Percentiles rank a stretch among this genome's conserved stretches.
Evolutionary conservation across 2,888 invertebrate genomes (phyloP).

Genomic region (Cacoxenus indagator): DNA sequence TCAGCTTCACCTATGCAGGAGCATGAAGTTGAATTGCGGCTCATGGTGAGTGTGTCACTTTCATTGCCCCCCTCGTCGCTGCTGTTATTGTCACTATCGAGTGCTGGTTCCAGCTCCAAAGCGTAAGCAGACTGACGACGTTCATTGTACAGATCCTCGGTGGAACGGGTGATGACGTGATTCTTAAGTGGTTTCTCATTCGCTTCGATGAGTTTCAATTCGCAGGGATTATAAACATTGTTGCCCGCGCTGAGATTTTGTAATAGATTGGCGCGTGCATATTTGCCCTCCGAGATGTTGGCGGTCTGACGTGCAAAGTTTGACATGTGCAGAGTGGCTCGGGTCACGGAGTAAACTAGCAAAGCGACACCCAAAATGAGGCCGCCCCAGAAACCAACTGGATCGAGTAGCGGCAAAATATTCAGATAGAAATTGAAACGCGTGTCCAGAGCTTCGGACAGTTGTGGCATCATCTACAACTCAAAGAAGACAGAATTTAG

Average conservation of each 20-base stretch:
- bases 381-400: constrained; percentile 65
- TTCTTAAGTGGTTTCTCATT: constrained; percentile 39
- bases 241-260: constrained; percentile 39
- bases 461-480: constrained; percentile 77
- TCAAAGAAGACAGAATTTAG: constrained; percentile 1
- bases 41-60: constrained; percentile 52
- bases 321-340: constrained; percentile 65
- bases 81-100: constrained; percentile 46
- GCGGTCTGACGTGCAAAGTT: constrained; percentile 50
- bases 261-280: constrained; percentile 56
- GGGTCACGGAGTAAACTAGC: constrained; percentile 64
- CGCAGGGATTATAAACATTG: constrained; percentile 65
- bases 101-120: constrained; percentile 62
- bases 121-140: constrained; percentile 49
- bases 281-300: constrained; percentile 59
- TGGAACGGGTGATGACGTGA: constrained; percentile 6
- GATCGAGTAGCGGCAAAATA: constrained; percentile 77
- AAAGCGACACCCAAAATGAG: constrained; percentile 57
- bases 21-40: constrained; percentile 54
- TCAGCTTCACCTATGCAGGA: constrained; percentile 39
- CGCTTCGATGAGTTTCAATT: constrained; percentile 60
- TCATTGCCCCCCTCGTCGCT: constrained; percentile 59
- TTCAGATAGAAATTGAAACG: constrained; percentile 82
- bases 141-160: constrained; percentile 35
- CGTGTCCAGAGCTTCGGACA: constrained; percentile 76